Evolutionary conservation across 2,888 invertebrate species (phyloP).

Genomic region (Apamea monoglypha): DNA sequence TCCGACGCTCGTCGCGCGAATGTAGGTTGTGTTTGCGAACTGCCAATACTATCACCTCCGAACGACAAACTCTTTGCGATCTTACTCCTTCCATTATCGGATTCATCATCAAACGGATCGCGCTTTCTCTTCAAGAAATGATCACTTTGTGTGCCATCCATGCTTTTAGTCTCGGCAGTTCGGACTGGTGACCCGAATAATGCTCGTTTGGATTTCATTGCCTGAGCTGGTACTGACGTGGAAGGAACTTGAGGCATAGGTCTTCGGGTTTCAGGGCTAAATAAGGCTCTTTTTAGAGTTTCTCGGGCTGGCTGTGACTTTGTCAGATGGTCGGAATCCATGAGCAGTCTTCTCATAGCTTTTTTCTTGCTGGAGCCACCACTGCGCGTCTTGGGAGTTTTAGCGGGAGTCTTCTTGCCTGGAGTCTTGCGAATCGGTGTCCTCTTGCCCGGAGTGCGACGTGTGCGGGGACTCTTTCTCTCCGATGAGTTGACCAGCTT

Average conservation of each 20-base stretch:
- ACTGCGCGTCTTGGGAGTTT: slow-evolving; percentile 89
- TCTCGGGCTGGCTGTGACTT: slow-evolving; percentile 88
- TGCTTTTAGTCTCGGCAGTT: slow-evolving; percentile 82
- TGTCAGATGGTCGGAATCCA: slow-evolving; percentile 83
- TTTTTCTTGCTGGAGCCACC: slow-evolving; percentile 92
- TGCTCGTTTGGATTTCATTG: slow-evolving; percentile 92
- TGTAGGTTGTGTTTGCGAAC: slow-evolving; percentile 69
- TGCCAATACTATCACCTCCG: slow-evolving; percentile 83
- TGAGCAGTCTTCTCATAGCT: slow-evolving; percentile 84
- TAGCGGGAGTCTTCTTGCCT: slow-evolving; percentile 90
- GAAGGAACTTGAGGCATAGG: slow-evolving; percentile 76
- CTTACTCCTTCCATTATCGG: slow-evolving; percentile 83
- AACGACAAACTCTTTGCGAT: slow-evolving; percentile 91
- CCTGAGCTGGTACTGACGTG: slow-evolving; percentile 83
- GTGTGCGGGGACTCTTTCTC: slow-evolving; percentile 86
- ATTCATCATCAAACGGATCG: slow-evolving; percentile 82
- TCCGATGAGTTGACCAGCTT: slow-evolving; percentile 85
- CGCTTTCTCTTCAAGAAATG: slow-evolving; percentile 87
- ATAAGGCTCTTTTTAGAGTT: slow-evolving; percentile 92
- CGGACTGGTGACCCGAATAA: slow-evolving; percentile 91
- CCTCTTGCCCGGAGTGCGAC: slow-evolving; percentile 88
- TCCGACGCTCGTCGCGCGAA: slow-evolving; percentile 84
- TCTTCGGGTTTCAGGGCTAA: slow-evolving; percentile 92
- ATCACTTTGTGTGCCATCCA: slow-evolving; percentile 80
- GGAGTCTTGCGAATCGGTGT: slow-evolving; percentile 85